A percentile compares a stretch with the other conserved stretches of the same genome.
These are phyloP conservation scores for Lamellibrachia columna DNA, from an alignment of 2,888 invertebrate species.

Conservation along the genomic window DNA sequence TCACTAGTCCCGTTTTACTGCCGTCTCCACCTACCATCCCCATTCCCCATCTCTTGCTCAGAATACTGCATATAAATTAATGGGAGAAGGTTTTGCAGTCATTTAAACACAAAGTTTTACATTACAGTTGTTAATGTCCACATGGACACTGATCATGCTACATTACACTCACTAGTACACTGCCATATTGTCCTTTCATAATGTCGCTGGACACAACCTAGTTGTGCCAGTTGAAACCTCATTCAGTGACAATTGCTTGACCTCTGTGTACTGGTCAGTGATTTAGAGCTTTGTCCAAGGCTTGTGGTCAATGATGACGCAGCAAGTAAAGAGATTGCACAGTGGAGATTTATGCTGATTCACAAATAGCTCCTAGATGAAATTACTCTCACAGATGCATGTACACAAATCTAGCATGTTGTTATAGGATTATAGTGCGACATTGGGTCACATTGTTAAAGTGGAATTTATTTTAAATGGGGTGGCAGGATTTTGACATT, in stretches of 20 bases:
- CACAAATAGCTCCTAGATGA: neutral
- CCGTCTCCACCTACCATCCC: no score
- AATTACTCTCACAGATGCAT: neutral
- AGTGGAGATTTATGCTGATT: neutral
- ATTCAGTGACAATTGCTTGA: neutral
- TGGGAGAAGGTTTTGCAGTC: neutral
- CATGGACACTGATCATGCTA: neutral
- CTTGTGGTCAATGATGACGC: neutral
- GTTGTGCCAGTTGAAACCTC: neutral
- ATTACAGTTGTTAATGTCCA: neutral
- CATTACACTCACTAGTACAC: neutral
- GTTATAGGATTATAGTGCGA: neutral
- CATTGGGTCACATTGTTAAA: neutral
- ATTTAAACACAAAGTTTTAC: neutral
- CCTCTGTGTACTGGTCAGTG: conserved; percentile 1
- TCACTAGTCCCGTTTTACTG: no score
- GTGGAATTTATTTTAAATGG: no score
- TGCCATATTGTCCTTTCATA: neutral
- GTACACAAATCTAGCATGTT: no score
- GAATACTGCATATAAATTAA: neutral
- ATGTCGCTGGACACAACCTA: neutral
- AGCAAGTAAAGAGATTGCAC: neutral
- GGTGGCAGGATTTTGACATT: no score
- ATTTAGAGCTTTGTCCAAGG: neutral
- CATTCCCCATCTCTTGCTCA: neutral